These are phyloP conservation scores for Cyrtorhinus lividipennis DNA, from an alignment of 1,140 invertebrate genomes.

Conservation along the genomic window DNA sequence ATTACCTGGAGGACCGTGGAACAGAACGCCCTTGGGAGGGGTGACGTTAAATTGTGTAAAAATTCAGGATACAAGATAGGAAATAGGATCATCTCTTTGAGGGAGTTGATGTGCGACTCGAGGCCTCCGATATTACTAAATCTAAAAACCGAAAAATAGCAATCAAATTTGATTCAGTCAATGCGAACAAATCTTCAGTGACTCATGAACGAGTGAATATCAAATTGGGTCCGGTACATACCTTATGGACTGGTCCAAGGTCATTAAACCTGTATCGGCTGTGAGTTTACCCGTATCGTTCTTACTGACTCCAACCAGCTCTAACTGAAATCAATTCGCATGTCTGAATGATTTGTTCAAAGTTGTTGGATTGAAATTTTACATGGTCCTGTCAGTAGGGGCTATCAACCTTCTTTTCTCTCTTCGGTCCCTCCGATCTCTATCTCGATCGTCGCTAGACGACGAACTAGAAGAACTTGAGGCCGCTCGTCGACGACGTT, in stretches of 20 bases:
- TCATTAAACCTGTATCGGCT: not conserved
- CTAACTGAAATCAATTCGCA: not conserved
- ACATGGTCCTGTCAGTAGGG: too few relatives aligned
- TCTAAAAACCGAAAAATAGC: slow-evolving; percentile 28
- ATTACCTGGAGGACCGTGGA: slow-evolving; percentile 78
- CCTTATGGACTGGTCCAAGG: not conserved
- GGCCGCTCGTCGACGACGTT: not conserved
- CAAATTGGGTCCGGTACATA: not conserved
- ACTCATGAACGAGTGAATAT: not conserved
- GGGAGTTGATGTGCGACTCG: slow-evolving; percentile 63
- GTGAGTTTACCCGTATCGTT: not conserved
- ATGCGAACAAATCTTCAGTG: not conserved
- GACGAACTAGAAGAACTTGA: too few relatives aligned
- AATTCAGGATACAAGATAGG: slow-evolving; percentile 81
- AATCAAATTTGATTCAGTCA: not conserved
- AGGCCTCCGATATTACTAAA: slow-evolving; percentile 67
- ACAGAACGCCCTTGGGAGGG: slow-evolving; percentile 76
- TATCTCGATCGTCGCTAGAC: too few relatives aligned
- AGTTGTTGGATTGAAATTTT: too few relatives aligned
- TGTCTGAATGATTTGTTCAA: too few relatives aligned
- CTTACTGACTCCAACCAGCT: not conserved
- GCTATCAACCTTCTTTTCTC: too few relatives aligned
- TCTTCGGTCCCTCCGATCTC: too few relatives aligned
- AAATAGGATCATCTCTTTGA: slow-evolving; percentile 82
- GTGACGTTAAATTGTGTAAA: slow-evolving; percentile 66